Evolutionary conservation across 2,797 vertebrate species (phyloP).

Genomic region (Podargus strigoides): DNA sequence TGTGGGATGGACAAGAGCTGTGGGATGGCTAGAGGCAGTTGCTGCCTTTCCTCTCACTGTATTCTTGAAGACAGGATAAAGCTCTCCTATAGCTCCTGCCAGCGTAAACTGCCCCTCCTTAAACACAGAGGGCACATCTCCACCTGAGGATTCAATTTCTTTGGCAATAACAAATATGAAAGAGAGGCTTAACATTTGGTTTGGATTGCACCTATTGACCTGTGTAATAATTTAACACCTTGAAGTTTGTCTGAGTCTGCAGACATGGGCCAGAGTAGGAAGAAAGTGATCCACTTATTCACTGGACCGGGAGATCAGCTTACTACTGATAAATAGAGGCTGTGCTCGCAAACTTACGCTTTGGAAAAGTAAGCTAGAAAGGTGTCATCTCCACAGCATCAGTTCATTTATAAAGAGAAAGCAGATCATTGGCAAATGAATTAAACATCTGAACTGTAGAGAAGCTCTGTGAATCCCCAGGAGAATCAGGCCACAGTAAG

Average conservation of each 20-base stretch:
- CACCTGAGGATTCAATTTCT: not conserved
- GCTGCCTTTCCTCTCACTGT: not conserved
- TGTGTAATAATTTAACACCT: not conserved
- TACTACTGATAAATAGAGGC: not conserved
- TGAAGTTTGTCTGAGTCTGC: not conserved
- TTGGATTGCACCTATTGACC: not conserved
- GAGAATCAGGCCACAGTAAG: not conserved
- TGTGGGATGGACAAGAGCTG: not conserved
- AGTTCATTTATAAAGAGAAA: conserved; percentile 13
- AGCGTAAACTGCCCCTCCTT: not conserved
- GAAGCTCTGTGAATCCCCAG: not conserved
- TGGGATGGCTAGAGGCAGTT: not conserved
- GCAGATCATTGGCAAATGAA: conserved; percentile 19
- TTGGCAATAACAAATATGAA: not conserved
- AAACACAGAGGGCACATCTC: not conserved
- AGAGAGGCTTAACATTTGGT: not conserved
- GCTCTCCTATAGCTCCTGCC: not conserved
- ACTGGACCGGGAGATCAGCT: not conserved
- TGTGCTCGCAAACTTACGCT: not conserved
- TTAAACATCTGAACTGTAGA: conserved; percentile 16
- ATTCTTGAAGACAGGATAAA: not conserved
- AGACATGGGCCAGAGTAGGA: not conserved
- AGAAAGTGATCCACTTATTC: not conserved
- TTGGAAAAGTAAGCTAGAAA: conserved; percentile 14
- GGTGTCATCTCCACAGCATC: not conserved